Base-by-base conservation (phyloP, 2,113 vertebrate genomes). In the Notarius quadriscutis region DNA sequence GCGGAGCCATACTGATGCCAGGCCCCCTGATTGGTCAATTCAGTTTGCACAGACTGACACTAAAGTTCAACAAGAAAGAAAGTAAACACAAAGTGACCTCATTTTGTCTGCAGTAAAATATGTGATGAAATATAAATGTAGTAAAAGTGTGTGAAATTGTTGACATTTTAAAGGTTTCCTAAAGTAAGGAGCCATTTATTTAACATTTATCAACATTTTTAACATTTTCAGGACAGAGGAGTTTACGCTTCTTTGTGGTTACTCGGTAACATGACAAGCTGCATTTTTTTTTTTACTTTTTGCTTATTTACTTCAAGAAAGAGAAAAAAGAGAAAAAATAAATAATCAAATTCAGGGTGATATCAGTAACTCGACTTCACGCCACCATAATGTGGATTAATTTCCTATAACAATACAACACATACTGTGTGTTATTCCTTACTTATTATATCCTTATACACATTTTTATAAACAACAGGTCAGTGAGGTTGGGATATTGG, bases 1-100 rank as follows among this genome's bases (percentile, higher is more conserved):
- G 95, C 10, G 94, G 95, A 60, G 95, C 95, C 95, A 96, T 96
- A 87, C 92, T 96, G 92, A 90, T 86, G 77, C 69, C 58, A 65
- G 22, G 65, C 58, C 69, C 53, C 77, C 22, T 50, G 72, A 71
- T 41, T 1, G 67, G 69, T 84, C 27, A 62, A 55, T 60, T 60
- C 55, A 41, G 30, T 34, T 85, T 14, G 0, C 30, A 18, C 71
- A 41, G 30, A 41, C 30, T 74, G 30, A 41, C 51, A 41, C 83
- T 84, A 75, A 7, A 75, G 34, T 22, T 84, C 22, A 48, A 65
- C 7, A 67, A 83, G 34, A 84, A 53, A 84, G 15, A 71, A n/a
- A 63, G 9, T 55, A 34, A 55, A 62, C 18, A 81, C 30, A 81
- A 12, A 48, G 20, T 58, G 17, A 58, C n/a, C 55, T 80, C 27